Evolutionary conservation across 1,140 invertebrate genomes (phyloP).

Genomic region (Drosophila nigrodunni): DNA sequence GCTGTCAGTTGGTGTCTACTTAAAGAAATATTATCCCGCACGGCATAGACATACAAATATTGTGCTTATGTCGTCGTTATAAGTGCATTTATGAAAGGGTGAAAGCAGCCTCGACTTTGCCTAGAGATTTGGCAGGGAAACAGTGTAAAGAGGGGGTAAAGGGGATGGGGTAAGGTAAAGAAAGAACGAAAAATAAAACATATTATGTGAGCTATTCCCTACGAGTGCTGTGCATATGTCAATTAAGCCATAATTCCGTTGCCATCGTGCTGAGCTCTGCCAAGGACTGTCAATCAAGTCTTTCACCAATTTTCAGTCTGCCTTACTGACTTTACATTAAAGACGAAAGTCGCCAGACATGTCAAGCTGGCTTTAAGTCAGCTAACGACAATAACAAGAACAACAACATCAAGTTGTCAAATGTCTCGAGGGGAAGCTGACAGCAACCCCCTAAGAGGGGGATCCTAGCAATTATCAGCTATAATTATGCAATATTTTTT

Average conservation of each 20-base stretch:
- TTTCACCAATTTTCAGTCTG: constrained; percentile 59
- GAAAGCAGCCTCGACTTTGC: constrained; percentile 27
- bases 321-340: constrained; percentile 75
- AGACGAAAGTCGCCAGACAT: constrained; percentile 33
- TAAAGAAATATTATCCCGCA: constrained; percentile 80
- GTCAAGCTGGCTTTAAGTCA: constrained; percentile 70
- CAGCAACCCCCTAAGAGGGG: constrained; percentile 59
- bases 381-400: constrained; percentile 40
- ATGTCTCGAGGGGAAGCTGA: constrained; percentile 39
- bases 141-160: not conserved
- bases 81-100: constrained; percentile 51
- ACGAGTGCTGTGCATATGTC: constrained; percentile 72
- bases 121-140: not conserved
- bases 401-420: constrained; percentile 70
- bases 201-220: constrained; percentile 28
- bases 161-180: constrained; percentile 5
- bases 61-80: constrained; percentile 42
- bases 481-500: constrained; percentile 77
- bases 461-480: constrained; percentile 68
- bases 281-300: constrained; percentile 74
- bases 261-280: constrained; percentile 67
- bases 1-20: constrained; percentile 81
- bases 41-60: constrained; percentile 62
- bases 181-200: no score
- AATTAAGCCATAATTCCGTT: constrained; percentile 80